Evolutionary conservation across 2,888 invertebrate species (phyloP).

Genomic region (Ennomos erosarius): DNA sequence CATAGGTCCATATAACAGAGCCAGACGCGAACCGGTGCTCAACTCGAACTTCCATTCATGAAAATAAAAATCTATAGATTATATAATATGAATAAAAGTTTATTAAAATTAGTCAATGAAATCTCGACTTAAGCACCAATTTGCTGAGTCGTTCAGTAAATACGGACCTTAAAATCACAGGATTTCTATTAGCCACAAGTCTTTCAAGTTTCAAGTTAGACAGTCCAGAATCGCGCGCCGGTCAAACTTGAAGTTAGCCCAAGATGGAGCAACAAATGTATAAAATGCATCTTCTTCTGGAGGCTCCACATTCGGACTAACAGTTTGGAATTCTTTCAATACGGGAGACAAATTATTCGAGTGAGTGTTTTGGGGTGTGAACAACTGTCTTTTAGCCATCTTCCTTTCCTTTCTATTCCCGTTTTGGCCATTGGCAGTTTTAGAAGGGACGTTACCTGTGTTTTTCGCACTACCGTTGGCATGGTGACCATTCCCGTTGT

Average conservation of each 20-base stretch:
- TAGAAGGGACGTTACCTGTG: constrained; percentile 47
- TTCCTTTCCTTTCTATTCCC: constrained; percentile 69
- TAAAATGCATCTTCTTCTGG: constrained; percentile 54
- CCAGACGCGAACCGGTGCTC: too few species aligned
- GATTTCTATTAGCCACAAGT: constrained; percentile 5
- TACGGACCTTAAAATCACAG: constrained; percentile 14
- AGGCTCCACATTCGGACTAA: constrained; percentile 45
- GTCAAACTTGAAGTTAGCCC: constrained; percentile 88
- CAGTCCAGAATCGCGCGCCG: constrained; percentile 82
- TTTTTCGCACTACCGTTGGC: constrained; percentile 46
- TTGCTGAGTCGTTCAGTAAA: too few species aligned
- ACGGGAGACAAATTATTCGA: constrained; percentile 60
- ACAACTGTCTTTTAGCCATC: constrained; percentile 84
- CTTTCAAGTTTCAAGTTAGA: constrained; percentile 60
- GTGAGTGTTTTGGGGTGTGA: constrained; percentile 76
- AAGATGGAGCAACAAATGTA: constrained; percentile 86
- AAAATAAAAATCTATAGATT: too few species aligned
- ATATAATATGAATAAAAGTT: too few species aligned
- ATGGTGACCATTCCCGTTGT: constrained; percentile 41
- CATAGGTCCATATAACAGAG: too few species aligned
- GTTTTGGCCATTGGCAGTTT: constrained; percentile 47
- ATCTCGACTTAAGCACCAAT: too few species aligned
- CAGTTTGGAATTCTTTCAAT: constrained; percentile 60
- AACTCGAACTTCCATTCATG: too few species aligned
- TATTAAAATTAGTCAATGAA: too few species aligned